Evolutionary conservation across 2,888 invertebrate species (phyloP).

Genomic region (Cylindroiulus punctatus): DNA sequence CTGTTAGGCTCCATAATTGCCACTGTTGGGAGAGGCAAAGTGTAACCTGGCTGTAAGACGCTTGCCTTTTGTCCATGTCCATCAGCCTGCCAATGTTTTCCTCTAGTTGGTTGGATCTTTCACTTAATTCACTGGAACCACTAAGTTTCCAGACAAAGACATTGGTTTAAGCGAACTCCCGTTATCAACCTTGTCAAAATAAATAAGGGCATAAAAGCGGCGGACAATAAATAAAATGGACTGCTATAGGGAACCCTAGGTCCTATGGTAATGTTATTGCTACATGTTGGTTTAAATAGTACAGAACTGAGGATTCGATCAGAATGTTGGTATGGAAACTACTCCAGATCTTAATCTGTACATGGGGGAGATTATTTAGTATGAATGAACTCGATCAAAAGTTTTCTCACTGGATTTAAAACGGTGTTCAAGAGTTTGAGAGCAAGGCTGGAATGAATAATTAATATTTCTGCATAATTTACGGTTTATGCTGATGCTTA

Average conservation of each 20-base stretch:
- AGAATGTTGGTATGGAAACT: no score
- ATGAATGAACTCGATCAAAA: no score
- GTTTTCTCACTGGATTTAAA: no score
- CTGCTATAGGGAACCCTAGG: neutral
- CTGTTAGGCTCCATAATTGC: conserved; percentile 3
- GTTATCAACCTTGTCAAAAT: neutral
- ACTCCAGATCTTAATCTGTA: no score
- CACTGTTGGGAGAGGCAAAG: conserved; percentile 3
- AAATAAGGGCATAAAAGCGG: neutral
- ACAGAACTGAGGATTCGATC: neutral
- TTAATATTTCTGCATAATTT: no score
- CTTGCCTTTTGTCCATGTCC: neutral
- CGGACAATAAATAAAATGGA: neutral
- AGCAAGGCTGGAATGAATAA: no score
- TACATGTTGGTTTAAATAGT: neutral
- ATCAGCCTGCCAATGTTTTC: conserved; percentile 3
- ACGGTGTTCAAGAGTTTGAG: no score
- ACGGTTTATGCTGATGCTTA: no score
- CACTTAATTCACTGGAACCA: neutral
- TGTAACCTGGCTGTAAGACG: neutral
- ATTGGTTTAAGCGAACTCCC: neutral
- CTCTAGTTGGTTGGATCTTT: conserved; percentile 11
- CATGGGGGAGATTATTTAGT: no score
- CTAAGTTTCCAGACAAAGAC: neutral
- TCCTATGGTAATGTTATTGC: neutral